Evolutionary conservation across 2,888 invertebrate genomes (phyloP).

Genomic region (Aphodius sticticus): DNA sequence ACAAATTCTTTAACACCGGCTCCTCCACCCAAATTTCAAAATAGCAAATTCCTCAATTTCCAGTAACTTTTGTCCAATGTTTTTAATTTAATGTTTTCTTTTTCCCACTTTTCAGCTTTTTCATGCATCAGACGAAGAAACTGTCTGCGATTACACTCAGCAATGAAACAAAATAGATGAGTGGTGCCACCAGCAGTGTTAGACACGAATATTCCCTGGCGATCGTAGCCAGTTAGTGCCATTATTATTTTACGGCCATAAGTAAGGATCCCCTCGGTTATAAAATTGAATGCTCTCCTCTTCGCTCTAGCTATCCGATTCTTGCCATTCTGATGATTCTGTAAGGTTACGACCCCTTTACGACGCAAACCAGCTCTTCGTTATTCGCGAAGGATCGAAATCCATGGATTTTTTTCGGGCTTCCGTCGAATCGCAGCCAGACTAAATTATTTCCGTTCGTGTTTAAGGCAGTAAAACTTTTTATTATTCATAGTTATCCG

Average conservation of each 20-base stretch:
- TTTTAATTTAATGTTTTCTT: too few relatives aligned
- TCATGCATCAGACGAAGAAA: background rate
- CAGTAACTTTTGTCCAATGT: too few relatives aligned
- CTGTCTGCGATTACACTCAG: background rate
- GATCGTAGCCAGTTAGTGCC: conserved; percentile 11
- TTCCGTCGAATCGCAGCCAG: background rate
- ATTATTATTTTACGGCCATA: conserved; percentile 30
- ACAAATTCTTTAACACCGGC: too few relatives aligned
- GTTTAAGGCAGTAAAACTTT: background rate
- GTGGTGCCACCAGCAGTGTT: background rate
- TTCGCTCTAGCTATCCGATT: conserved; percentile 8
- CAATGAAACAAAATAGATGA: background rate
- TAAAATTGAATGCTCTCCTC: conserved; percentile 23
- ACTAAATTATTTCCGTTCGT: background rate
- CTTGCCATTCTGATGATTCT: conserved; percentile 28
- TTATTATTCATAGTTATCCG: background rate
- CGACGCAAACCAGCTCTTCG: conserved; percentile 11
- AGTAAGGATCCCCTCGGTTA: conserved; percentile 24
- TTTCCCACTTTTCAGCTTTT: background rate
- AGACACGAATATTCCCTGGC: background rate
- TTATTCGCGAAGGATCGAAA: background rate
- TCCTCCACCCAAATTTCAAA: too few relatives aligned
- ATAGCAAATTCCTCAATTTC: too few relatives aligned
- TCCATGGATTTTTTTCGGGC: background rate
- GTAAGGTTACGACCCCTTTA: conserved; percentile 29